Evolutionary conservation across 2,113 vertebrate genomes (phyloP).

Genomic region (Etheostoma cragini): DNA sequence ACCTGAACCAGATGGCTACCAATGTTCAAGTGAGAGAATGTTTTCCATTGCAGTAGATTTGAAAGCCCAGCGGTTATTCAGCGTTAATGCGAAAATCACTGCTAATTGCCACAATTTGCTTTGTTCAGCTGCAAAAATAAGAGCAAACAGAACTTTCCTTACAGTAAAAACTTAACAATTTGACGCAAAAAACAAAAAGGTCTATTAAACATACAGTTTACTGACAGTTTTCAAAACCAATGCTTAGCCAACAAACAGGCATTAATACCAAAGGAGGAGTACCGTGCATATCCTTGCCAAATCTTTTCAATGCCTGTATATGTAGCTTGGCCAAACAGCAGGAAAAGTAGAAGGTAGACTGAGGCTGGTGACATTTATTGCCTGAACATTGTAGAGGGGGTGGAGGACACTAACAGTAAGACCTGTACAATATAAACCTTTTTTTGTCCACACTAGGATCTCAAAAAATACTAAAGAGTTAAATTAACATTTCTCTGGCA

Average conservation of each 20-base stretch:
- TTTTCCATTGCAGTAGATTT: slow-evolving; percentile 5
- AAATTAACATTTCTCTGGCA: background rate
- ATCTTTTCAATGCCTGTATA: background rate
- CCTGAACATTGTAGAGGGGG: background rate
- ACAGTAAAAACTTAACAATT: background rate
- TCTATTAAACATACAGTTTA: background rate
- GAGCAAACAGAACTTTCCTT: no score
- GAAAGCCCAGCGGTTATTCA: background rate
- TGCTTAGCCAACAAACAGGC: background rate
- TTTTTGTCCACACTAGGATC: background rate
- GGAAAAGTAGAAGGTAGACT: background rate
- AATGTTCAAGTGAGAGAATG: background rate
- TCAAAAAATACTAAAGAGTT: background rate
- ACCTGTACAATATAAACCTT: background rate
- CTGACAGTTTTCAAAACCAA: background rate
- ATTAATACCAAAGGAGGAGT: background rate
- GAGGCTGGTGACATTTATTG: background rate
- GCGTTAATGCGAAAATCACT: background rate
- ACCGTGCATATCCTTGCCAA: background rate
- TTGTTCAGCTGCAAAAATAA: no score
- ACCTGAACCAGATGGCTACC: background rate
- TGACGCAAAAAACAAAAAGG: background rate
- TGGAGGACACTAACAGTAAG: background rate
- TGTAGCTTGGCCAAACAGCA: background rate
- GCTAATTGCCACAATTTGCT: background rate